Evolutionary conservation across 2,113 vertebrate species (phyloP), one percentile per base, ranked within the genome.

Genomic region (Triplophysa rosa): DNA sequence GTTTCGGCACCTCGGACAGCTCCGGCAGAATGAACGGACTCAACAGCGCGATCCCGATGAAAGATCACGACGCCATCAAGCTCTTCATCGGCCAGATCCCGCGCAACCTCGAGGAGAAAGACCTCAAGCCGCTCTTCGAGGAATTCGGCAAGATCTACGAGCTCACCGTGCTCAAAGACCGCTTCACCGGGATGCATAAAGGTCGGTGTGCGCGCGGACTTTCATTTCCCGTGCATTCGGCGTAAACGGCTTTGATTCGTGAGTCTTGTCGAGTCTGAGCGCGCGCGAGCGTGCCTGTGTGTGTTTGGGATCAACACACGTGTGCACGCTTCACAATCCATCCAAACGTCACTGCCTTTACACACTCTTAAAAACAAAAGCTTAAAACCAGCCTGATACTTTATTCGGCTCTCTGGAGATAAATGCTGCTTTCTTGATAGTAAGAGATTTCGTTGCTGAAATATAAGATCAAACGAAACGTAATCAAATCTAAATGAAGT

Each of bases 1-100:
- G 93, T 85, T 94, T 95, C 94, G 95, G 93, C 94, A 96, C 93
- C 93, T 90, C 93, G 93, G 91, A 94, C 94, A 95, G 94, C 94
- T 91, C 89, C 92, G 92, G 91, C 90, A 94, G 95, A 90, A 95
- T 96, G 94, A 96, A 96, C 94, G 95, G 95, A 87, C 92, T 96
- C 87, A 92, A 92, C 89, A 94, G 91, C 93, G 92, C 94, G 91
- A 95, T 96, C 90, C 96, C 96, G 89, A 97, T 97, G 95, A 97
- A 98, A 94, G 96, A 98, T 93, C 96, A 96, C 95, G 96, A 98
- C 94, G 96, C 96, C 95, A 98, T 98, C 95, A 98, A 98, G 94
- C 96, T 98, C 77, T 98, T 98, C 94, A 95, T 98, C 91, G 96
- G 96, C 84, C 96, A 98, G 93, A 98, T 98, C 90, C 96, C 96